Base-by-base conservation (phyloP, 1,140 invertebrate species). In the Melanaphis sacchari region DNA sequence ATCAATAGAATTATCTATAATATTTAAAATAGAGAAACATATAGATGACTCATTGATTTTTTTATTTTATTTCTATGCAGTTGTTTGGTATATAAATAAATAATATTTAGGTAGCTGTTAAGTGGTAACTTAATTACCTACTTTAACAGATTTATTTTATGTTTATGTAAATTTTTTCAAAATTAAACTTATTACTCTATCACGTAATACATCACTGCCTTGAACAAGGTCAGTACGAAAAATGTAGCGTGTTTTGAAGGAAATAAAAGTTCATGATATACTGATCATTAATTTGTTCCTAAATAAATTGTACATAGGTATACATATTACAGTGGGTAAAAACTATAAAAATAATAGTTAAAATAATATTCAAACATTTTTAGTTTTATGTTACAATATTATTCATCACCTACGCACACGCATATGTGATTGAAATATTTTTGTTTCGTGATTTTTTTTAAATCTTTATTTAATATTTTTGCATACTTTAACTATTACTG, bases 121-220 rank as follows among this genome's bases (percentile, higher is more conserved):
- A 76, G 31, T 76, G 15, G 31, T 76, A n/a, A 76, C 59, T 76
- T 76, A 66, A 66, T n/a, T 66, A 21, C 59, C 59, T 76, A 76
- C 31, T 76, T 36, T n/a, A 38, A 8, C 81, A 82, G 6, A 82
- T 84, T 41, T 82, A 82, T 82, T 84, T 89, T 36, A 89, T 89
- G 22, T 38, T 52, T 89, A 89, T 52, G 87, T 52, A 89, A 52
- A 89, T 87, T 87, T 85, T 87, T 36, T 31, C 76, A 82, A 82
- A 87, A 87, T 43, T 43, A 87, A 87, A 87, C 21, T 46, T 41
- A 46, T 49, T 49, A 87, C 49, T 87, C 38, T 89, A 89, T 89
- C 43, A 89, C 46, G 22, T 89, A 36, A 89, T 89, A 52, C 24
- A 36, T 89, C n/a, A 52, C 36, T 89, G 21, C 15, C 36, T 49